Base-by-base conservation (phyloP, 1,140 invertebrate species). In the Hycleus cichorii region DNA sequence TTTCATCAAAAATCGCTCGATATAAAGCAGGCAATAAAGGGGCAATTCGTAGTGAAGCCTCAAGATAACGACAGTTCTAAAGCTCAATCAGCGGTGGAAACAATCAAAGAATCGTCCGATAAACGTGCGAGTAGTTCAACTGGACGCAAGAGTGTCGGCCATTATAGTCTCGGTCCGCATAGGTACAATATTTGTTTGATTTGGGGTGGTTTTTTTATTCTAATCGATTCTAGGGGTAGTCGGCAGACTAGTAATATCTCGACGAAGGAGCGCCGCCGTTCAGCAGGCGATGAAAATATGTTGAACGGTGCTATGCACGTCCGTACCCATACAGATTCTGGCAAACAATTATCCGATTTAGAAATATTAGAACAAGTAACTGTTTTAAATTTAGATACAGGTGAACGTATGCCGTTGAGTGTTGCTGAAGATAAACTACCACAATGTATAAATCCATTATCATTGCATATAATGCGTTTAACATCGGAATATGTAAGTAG, bases 311-410 rank as follows among this genome's bases (percentile, higher is more conserved):
- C 87, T 50, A 84, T 89, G 77, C 83, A 85, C 71, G 87, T 92
- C 1, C 79, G 89, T 64, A 91, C 88, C 38, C 80, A 89, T 58
- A 91, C 89, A 8, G 89, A 90, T 71, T 91, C 89, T 45, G 90
- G 89, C 38, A 90, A 91, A 75, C 85, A 87, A 64, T 77, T 92
- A 27, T 87, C 87, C 9, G 90, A 93, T 75, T 82, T 89, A 77
- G 89, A 97, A 81, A 96, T 97, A 62, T 75, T 97, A 49, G 90
- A 95, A 72, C 89, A 93, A 80, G 70, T 74, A 57, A 92, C 90
- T 54, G 92, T 97, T 3, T 78, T 93, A 63, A 97, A 98, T 76
- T 77, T 97, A 61, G 94, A 97, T 74, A 97, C 94, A 4, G 94
- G 92, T 4, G 91, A 95, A 76, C 79, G 86, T 61, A 84, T 95